Conservation (phyloP, 2,797 vertebrate species). For the Atherinosoma microstoma region DNA sequence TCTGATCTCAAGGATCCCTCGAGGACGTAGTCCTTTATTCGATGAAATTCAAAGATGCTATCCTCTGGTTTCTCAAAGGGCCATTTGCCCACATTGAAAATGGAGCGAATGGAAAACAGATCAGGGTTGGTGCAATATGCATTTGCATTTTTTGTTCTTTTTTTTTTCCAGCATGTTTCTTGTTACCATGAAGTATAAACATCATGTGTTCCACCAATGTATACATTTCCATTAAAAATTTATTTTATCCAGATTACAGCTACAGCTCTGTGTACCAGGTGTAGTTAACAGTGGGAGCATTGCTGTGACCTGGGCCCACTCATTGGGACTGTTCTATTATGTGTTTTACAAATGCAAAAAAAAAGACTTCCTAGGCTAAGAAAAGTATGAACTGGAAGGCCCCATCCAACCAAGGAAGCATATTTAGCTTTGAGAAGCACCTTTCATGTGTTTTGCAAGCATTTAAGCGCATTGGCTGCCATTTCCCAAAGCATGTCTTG, state of each 20-base stretch:
- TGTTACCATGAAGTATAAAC: neutral
- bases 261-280: no score
- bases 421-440: conserved; percentile 23
- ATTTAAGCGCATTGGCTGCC: neutral
- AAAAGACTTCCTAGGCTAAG: neutral
- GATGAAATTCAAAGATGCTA: neutral
- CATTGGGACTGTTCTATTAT: no score
- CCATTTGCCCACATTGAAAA: neutral
- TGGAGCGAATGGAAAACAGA: neutral
- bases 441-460: conserved; percentile 10
- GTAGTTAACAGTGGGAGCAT: no score
- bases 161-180: neutral
- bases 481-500: neutral
- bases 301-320: neutral
- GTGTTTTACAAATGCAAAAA: no score
- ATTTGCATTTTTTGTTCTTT: no score
- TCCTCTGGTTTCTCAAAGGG: neutral
- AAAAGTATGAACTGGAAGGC: neutral
- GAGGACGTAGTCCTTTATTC: neutral
- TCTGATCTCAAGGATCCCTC: neutral
- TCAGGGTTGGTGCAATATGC: neutral
- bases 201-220: neutral
- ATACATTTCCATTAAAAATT: neutral
- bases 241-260: neutral
- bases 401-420: neutral